Evolutionary conservation across 35 echinoderm and acorn worm species (phyloP).

Genomic region (Apostichopus parvimensis): DNA sequence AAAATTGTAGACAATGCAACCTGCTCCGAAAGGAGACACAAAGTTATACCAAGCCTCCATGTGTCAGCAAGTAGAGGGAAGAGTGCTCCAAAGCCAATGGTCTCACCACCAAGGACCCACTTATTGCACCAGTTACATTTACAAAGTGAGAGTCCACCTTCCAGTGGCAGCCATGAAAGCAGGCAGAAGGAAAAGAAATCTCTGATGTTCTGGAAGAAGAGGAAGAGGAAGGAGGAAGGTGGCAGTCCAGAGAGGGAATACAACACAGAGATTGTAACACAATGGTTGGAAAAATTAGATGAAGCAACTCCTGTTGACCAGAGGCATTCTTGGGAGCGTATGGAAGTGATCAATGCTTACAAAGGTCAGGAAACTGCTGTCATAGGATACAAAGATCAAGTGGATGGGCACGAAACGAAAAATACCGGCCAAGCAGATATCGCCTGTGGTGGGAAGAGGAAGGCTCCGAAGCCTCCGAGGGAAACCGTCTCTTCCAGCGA

Average conservation of each 20-base stretch:
- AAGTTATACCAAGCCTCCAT: not conserved
- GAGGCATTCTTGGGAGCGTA: slow-evolving; percentile 74
- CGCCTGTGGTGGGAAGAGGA: slow-evolving; percentile 44
- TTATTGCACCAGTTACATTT: slow-evolving; percentile 33
- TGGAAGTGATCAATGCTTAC: slow-evolving; percentile 95
- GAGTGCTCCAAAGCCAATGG: slow-evolving; percentile 38
- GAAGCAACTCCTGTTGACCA: slow-evolving; percentile 6
- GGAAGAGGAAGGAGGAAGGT: slow-evolving; percentile 65
- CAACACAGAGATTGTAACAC: slow-evolving; percentile 72
- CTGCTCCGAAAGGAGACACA: not conserved
- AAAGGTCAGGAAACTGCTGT: slow-evolving; percentile 73
- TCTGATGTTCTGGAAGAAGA: slow-evolving; percentile 52
- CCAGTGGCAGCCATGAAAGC: not conserved
- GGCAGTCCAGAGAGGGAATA: slow-evolving; percentile 90
- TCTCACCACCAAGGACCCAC: slow-evolving; percentile 40
- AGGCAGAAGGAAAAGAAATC: slow-evolving; percentile 53
- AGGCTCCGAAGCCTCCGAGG: slow-evolving; percentile 72
- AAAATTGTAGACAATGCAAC: not conserved
- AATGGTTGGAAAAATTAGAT: slow-evolving; percentile 71
- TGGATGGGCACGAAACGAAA: slow-evolving; percentile 21
- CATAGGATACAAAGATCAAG: slow-evolving; percentile 46
- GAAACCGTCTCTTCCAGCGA: not conserved
- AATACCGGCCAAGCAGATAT: not conserved
- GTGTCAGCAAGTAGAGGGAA: slow-evolving; percentile 47
- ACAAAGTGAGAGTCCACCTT: slow-evolving; percentile 34